Conservation (phyloP, 2,888 invertebrate species). For the Apantesis nais region DNA sequence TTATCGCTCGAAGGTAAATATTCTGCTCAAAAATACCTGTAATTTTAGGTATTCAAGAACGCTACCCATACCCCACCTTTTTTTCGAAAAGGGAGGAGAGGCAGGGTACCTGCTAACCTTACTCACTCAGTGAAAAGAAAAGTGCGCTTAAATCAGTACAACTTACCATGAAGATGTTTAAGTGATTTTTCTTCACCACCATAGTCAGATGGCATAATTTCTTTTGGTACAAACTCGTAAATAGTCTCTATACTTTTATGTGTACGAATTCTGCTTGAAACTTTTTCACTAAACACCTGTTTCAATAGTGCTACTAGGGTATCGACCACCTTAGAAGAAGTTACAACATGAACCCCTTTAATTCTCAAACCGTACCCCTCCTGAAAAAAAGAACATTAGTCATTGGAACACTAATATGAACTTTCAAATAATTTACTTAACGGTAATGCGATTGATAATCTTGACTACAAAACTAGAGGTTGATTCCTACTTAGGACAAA, state of each 20-base stretch:
- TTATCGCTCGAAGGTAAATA: too few relatives aligned
- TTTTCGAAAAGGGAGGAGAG: too few relatives aligned
- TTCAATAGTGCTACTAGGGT: conserved; percentile 64
- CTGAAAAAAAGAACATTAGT: conserved; percentile 49
- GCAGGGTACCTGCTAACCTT: background rate
- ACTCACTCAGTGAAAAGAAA: background rate
- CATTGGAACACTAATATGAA: background rate
- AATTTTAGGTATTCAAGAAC: too few relatives aligned
- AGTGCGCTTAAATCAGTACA: background rate
- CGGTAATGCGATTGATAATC: too few relatives aligned
- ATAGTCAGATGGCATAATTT: conserved; percentile 33
- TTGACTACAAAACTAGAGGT: too few relatives aligned
- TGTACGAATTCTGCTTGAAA: conserved; percentile 37
- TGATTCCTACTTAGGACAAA: too few relatives aligned
- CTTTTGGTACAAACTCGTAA: conserved; percentile 25
- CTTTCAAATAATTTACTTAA: too few relatives aligned
- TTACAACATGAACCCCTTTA: conserved; percentile 69
- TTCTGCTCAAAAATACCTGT: too few relatives aligned
- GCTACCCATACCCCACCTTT: too few relatives aligned
- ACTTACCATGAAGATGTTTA: conserved; percentile 34
- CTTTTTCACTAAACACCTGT: conserved; percentile 57
- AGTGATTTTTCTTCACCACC: conserved; percentile 38
- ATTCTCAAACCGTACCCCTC: conserved; percentile 66
- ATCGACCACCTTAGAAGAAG: conserved; percentile 67
- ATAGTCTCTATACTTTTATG: conserved; percentile 33